Base-by-base conservation (phyloP, 2,888 invertebrate genomes). In the Trichacis sp. region DNA sequence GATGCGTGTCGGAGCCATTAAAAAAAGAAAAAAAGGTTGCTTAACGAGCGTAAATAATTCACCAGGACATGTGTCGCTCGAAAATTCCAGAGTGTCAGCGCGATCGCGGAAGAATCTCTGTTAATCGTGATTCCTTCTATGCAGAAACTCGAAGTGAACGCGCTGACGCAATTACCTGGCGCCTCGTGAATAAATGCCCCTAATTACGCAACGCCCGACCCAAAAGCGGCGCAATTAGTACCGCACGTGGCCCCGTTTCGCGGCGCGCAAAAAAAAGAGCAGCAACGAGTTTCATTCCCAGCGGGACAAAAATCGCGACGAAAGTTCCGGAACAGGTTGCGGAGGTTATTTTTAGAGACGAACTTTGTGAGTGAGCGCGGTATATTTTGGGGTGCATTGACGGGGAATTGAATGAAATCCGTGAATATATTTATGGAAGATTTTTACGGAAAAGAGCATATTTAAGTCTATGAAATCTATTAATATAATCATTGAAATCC, bases 1-100 rank as follows among this genome's bases (percentile, higher is more conserved):
- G 8, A 5, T 24, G 9, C 11, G 38, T 3, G 40, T 14, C 40
- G 40, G 14, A 40, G 40, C 15, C 45, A 19, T 6, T 5, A n/a
- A 5, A 45, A 19, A 46, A 45, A 14, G n/a, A 11, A 1, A 18
- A 19, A 43, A 52, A n/a, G 49, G 55, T 70, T 54, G 49, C 30
- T 12, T 42, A 42, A 60, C 52, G 29, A 59, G 11, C n/a, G 38
- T n/a, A 6, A 11, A 36, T 19, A 40, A 9, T 42, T 15, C 15
- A 55, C 38, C 38, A 5, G 12, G 19, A 51, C 58, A 50, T 47
- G 58, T 51, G 57, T 57, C 56, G 46, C 46, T 63, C 19, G 20
- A 19, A n/a, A 15, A 19, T n/a, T 20, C 47, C 29, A 11, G 2
- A 58, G 46, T 49, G 57, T 49, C 54, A 57, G 33, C 57, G 49